These are phyloP conservation scores for Trochalopteron elliotii DNA, from an alignment of 2,113 vertebrate genomes.

Conservation along the genomic window DNA sequence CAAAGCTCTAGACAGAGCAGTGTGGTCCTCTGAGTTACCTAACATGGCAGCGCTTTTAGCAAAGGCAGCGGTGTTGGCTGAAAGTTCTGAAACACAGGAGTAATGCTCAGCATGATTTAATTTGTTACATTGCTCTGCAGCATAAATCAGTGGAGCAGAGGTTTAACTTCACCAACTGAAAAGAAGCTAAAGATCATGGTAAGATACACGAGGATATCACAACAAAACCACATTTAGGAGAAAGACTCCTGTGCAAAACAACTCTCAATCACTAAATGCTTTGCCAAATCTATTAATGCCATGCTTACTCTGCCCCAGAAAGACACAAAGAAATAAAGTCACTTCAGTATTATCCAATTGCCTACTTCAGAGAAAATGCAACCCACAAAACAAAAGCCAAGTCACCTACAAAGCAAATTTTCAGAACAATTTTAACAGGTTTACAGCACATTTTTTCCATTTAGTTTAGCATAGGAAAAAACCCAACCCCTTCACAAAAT, in stretches of 20 bases:
- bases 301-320: neutral
- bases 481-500: neutral
- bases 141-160: neutral
- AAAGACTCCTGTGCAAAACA: neutral
- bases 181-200: neutral
- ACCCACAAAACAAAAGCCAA: neutral
- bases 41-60: constrained; percentile 98
- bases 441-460: neutral
- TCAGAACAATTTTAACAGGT: neutral
- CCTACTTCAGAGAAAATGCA: neutral
- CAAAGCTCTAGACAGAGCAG: constrained; percentile 92
- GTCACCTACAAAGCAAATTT: neutral
- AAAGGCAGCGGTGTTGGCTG: constrained; percentile 92
- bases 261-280: neutral
- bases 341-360: neutral
- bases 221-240: neutral
- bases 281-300: neutral
- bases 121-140: neutral
- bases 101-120: neutral
- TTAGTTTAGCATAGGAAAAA: neutral
- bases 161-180: neutral
- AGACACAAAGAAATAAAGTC: neutral
- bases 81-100: constrained; percentile 84
- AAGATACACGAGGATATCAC: neutral
- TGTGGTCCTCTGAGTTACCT: constrained; percentile 98